These are phyloP conservation scores for Ellobius talpinus DNA, from an alignment of 2,113 vertebrate genomes.

Conservation along the genomic window DNA sequence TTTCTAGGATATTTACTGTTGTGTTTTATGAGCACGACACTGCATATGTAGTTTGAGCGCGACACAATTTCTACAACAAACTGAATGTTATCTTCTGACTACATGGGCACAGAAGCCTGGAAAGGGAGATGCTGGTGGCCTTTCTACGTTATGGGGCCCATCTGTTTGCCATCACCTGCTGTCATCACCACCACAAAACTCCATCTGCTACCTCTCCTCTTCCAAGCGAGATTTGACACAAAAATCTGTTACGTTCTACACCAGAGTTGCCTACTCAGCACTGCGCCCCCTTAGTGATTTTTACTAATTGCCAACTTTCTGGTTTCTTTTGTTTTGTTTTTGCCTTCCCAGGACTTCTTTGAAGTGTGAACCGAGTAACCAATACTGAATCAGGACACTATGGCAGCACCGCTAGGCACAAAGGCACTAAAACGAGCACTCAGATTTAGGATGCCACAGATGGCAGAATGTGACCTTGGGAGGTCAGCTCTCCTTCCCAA, in stretches of 20 bases:
- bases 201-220: conserved; percentile 75
- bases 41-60: not conserved
- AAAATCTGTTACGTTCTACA: conserved; percentile 18
- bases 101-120: conserved; percentile 6
- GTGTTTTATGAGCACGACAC: not conserved
- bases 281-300: conserved; percentile 40
- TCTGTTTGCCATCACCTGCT: conserved; percentile 78
- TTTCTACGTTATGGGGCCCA: conserved; percentile 56
- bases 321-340: conserved; percentile 14
- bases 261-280: conserved; percentile 59
- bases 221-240: conserved; percentile 72
- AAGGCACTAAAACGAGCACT: not conserved
- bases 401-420: not conserved
- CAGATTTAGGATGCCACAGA: conserved; percentile 49
- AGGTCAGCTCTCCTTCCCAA: conserved; percentile 18
- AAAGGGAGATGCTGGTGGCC: conserved; percentile 68
- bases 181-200: conserved; percentile 55
- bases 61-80: conserved; percentile 2
- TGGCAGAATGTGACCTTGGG: conserved; percentile 50
- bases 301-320: conserved; percentile 41
- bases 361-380: not conserved
- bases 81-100: not conserved
- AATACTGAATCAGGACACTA: not conserved
- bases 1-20: not conserved
- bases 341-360: not conserved